Base-by-base conservation (phyloP, 2,888 invertebrate genomes). In the Aleiodes alternator region DNA sequence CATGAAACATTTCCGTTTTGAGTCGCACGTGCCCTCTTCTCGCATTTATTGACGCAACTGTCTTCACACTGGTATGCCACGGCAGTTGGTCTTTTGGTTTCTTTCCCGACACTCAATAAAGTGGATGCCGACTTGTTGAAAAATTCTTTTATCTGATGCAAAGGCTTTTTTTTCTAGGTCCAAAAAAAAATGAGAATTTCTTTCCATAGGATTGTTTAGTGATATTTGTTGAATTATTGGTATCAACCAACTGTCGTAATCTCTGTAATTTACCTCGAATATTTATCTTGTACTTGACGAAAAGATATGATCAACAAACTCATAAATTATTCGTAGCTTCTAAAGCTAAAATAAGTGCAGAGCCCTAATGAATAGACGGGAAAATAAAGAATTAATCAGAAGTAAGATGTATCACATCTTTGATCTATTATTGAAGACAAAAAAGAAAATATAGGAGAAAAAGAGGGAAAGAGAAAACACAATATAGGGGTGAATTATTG, bases 31-130 rank as follows among this genome's bases (percentile, higher is more conserved):
- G 79, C 75, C 69, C 75, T 71, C 61, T 69, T 69, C 43, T 76
- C 59, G 51, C 50, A 69, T 68, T 76, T 79, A 80, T 77, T 80
- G 78, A 75, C 70, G 77, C 80, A 79, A 80, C 79, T 79, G 80
- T 79, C 78, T 23, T n/a, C 38, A 14, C 31, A 50, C n/a, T 56
- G 57, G 43, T 55, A 48, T 11, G 43, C 68, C 68, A 48, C 57
- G 74, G 76, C 79, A 80, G 80, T 79, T 80, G 80, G 76, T 69
- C 73, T 31, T 70, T 50, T 48, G 31, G 43, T 66, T 61, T 70
- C 61, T 11, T 53, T 61, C 38, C 23, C 16, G 23, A 23, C 23
- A 23, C 23, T 23, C 23, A 29, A 53, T 34, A 64, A 53, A 72
- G 16, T 71, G 59, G 50, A 48, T 8, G 7, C 48, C 55, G 55